phyloP scores from a whole-genome alignment of 1,140 invertebrate species.

The Musca vetustissima region DNA sequence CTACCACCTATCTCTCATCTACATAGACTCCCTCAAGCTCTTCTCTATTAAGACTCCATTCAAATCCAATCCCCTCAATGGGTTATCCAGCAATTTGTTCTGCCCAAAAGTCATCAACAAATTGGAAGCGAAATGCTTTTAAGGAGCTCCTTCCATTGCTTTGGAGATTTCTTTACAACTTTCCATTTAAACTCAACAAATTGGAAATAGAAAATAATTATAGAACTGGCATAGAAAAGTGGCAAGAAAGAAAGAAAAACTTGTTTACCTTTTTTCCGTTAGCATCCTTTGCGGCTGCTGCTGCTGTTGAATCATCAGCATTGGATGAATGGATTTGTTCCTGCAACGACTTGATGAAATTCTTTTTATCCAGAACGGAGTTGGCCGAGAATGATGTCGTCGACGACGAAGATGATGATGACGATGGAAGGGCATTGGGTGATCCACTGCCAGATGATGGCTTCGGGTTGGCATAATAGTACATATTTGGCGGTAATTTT shows the following conservation, averaged over 20 bases:
- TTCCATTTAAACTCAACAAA: no score
- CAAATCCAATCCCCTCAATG: no score
- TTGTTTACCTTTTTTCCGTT: slow-evolving; percentile 56
- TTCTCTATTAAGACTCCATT: no score
- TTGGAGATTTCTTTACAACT: no score
- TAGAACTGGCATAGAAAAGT: not conserved
- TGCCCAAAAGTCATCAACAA: no score
- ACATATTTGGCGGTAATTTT: slow-evolving; percentile 76
- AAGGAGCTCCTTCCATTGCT: no score
- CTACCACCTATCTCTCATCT: no score
- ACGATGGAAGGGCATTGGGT: slow-evolving; percentile 10
- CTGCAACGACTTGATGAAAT: slow-evolving; percentile 10
- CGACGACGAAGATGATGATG: no score
- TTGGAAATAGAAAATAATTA: no score
- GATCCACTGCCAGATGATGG: slow-evolving; percentile 54
- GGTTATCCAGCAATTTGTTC: no score
- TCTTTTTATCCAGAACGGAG: slow-evolving; percentile 30
- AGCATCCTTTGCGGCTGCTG: slow-evolving; percentile 48
- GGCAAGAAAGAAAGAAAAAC: slow-evolving; percentile 36
- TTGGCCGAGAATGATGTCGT: slow-evolving; percentile 25
- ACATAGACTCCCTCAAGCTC: no score
- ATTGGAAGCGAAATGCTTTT: no score
- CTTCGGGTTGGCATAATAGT: slow-evolving; percentile 70
- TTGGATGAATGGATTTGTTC: not conserved
- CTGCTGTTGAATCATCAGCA: slow-evolving; percentile 12